Conservation (phyloP, 2,888 invertebrate genomes). For the Agonum fuliginosum region DNA sequence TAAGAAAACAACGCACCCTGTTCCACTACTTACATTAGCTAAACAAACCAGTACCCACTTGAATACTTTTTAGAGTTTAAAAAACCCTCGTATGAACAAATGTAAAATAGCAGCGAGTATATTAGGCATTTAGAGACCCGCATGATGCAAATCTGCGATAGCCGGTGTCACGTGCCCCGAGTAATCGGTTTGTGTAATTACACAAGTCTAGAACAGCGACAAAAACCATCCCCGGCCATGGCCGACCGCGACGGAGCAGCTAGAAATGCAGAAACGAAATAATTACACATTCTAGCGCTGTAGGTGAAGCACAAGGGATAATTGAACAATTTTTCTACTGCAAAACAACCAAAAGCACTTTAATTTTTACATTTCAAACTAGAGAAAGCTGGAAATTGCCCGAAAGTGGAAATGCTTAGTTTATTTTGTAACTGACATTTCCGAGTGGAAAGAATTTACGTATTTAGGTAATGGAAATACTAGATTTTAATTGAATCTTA, state of each 20-base stretch:
- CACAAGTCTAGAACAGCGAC: not conserved
- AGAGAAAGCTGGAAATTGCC: too few relatives aligned
- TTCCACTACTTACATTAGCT: not conserved
- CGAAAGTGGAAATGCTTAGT: too few relatives aligned
- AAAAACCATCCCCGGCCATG: constrained; percentile 13
- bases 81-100: not conserved
- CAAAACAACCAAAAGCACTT: not conserved
- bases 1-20: too few relatives aligned
- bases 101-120: constrained; percentile 5
- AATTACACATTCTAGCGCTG: not conserved
- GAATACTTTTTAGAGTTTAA: not conserved
- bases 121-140: constrained; percentile 18
- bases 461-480: too few relatives aligned
- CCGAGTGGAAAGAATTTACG: too few relatives aligned
- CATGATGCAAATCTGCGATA: constrained; percentile 35
- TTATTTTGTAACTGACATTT: too few relatives aligned
- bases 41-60: not conserved
- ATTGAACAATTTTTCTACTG: constrained; percentile 2
- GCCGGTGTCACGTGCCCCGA: constrained; percentile 10
- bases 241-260: not conserved
- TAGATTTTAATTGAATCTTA: too few relatives aligned
- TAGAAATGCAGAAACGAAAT: not conserved
- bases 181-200: constrained; percentile 41
- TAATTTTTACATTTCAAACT: not conserved
- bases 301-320: not conserved